Evolutionary conservation across 2,797 vertebrate genomes (phyloP), one percentile per base, ranked within the genome.

Genomic region (Furcifer pardalis): DNA sequence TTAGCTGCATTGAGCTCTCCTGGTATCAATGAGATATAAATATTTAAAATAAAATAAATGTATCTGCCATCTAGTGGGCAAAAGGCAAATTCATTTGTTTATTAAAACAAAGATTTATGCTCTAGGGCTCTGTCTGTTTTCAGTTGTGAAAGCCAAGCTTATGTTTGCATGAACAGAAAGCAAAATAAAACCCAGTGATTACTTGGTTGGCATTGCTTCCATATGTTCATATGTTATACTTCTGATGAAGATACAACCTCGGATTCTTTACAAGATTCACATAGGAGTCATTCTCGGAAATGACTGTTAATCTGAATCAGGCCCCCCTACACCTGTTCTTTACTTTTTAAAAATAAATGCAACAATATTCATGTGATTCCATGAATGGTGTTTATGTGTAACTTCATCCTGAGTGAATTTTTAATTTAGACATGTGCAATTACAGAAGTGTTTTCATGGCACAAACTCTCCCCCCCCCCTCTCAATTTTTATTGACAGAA

Each of bases 401-500:
- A 30, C 13, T 49, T 49, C 46, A 49, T 12, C 30, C 12, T 65
- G 27, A 65, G 21, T 65, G 27, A 65, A 65, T 65, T 12, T 65
- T 4, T 13, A 65, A n/a, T 9, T 9, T 65, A 65, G 30, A 63
- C 60, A 63, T 89, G 81, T 94, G 91, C 89, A 88, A 90, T 94
- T 94, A 95, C 88, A 69, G 76, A 86, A 93, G 80, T 42, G 21
- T 90, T 93, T 94, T 87, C 69, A 63, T 88, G 93, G 84, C 86
- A 82, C 86, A 83, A 91, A 85, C 92, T 92, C 92, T 92, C 35
- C 85, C 7, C 2, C 7, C 2, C 7, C 2, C 7, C 46, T 1
- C 46, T 12, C 7, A 49, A 8, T 49, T 49, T 12, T 91, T 94
- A 86, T 80, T 93, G 91, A 90, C 90, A 94, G 81, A 56, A 91